phyloP scores from a whole-genome alignment of 64 coral and sea anemone genomes.

The Hydrozoanthus tunicans region DNA sequence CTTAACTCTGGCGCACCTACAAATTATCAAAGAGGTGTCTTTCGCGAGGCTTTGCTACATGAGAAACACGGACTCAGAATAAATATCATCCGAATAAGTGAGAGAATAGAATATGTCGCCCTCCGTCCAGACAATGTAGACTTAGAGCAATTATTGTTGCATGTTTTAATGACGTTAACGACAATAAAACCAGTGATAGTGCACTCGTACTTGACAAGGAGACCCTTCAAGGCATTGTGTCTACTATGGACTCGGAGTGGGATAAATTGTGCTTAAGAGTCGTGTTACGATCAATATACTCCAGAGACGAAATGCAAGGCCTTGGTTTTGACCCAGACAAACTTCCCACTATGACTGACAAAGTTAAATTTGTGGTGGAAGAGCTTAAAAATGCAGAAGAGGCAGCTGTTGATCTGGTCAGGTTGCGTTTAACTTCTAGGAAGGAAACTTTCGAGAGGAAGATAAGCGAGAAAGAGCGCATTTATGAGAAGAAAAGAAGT shows the following conservation, averaged over 20 bases:
- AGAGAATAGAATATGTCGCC: conserved; percentile 25
- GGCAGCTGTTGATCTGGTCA: conserved; percentile 44
- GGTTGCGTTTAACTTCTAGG: conserved; percentile 47
- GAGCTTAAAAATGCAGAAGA: conserved; percentile 50
- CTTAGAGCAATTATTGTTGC: neutral
- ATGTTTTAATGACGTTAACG: neutral
- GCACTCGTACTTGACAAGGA: conserved; percentile 54
- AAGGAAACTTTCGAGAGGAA: conserved; percentile 48
- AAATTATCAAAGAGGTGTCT: conserved; percentile 48
- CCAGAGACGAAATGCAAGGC: conserved; percentile 10
- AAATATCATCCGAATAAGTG: conserved; percentile 51
- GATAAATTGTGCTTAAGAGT: too few relatives aligned
- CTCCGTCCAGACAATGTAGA: conserved; percentile 50
- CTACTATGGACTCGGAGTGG: conserved; percentile 49
- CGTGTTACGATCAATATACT: too few relatives aligned
- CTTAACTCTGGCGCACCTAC: conserved; percentile 48
- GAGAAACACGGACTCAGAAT: conserved; percentile 31
- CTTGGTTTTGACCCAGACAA: conserved; percentile 50
- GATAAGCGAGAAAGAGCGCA: conserved; percentile 41
- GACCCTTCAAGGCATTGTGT: conserved; percentile 55
- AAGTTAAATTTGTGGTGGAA: conserved; percentile 47
- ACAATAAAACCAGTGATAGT: neutral
- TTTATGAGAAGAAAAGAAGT: conserved; percentile 44
- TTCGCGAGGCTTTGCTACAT: conserved; percentile 54
- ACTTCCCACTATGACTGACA: conserved; percentile 47